These are phyloP conservation scores for Callosobruchus maculatus DNA, from an alignment of 2,888 invertebrate species.

Conservation along the genomic window DNA sequence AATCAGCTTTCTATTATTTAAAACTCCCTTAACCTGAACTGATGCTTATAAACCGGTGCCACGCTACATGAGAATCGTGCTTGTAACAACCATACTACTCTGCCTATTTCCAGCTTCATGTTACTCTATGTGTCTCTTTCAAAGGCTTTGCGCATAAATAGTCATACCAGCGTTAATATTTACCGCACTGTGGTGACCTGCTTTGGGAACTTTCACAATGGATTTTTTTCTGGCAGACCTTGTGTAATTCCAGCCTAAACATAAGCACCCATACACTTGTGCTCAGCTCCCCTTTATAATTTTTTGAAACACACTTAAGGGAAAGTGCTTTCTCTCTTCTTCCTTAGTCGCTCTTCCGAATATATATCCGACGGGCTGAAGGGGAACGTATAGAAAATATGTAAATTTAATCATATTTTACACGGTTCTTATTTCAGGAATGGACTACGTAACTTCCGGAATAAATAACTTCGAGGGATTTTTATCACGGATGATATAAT, in stretches of 20 bases:
- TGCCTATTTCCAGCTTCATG: no score
- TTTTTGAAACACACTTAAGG: neutral
- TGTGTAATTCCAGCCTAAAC: neutral
- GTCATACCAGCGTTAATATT: no score
- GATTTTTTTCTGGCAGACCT: no score
- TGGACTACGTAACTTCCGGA: neutral
- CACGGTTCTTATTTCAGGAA: neutral
- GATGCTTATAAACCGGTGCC: no score
- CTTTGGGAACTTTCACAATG: no score
- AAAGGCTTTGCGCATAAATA: no score
- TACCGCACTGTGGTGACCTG: no score
- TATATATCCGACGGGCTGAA: neutral
- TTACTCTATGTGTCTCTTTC: no score
- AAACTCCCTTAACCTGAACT: no score
- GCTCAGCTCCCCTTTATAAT: neutral
- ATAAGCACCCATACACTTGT: neutral
- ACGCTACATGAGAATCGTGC: no score
- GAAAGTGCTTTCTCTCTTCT: neutral
- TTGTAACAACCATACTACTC: no score
- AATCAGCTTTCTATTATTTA: no score
- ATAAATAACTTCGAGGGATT: neutral
- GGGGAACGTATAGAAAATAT: neutral
- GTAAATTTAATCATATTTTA: neutral
- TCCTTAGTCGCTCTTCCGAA: neutral
- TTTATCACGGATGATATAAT: neutral